Evolutionary conservation across 2,888 invertebrate genomes (phyloP), one percentile per base, ranked within the genome.

Genomic region (Lochmaea capreae): DNA sequence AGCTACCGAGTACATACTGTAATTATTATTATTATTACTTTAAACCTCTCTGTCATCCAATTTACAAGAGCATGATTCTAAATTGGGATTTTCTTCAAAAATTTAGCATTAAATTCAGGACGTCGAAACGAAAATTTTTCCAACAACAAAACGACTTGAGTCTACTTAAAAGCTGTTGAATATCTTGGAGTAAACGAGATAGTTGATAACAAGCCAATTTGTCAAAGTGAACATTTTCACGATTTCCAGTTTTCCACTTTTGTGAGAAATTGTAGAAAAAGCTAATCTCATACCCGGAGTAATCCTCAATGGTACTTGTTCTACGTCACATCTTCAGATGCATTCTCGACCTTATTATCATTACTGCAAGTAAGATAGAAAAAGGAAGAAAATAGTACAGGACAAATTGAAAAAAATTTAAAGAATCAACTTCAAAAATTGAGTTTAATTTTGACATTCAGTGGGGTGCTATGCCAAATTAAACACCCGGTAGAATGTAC

Each of bases 221-320:
- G 67, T 74, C 75, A 76, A 78, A 76, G 75, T 74, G 73, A 78
- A 71, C 74, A 73, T 73, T 73, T 72, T 71, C 72, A 46, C 69
- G 18, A 43, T 16, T 63, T 63, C 12, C 43, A 63, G 62, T 43
- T 63, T 73, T 70, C 73, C 73, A 65, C 71, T 72, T 52, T 49
- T 61, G 14, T 72, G 67, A 73, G 73, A 75, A 76, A 74, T 73
- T 78, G 69, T 71, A 78, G 73, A 68, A 73, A 77, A 76, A 76
- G 76, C 76, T 67, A 75, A 75, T 76, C 76, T 76, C 66, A 74
- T 74, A 73, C 71, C 72, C 66, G 73, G 67, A 73, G 66, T 78
- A 74, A 78, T 78, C 68, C 71, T 73, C 73, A 72, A 78, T 78
- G 71, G 72, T 75, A 72, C 77, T 78, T 73, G 68, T 74, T 57